Evolutionary conservation across 1,140 invertebrate genomes (phyloP).

Genomic region (Micrasema longulum): DNA sequence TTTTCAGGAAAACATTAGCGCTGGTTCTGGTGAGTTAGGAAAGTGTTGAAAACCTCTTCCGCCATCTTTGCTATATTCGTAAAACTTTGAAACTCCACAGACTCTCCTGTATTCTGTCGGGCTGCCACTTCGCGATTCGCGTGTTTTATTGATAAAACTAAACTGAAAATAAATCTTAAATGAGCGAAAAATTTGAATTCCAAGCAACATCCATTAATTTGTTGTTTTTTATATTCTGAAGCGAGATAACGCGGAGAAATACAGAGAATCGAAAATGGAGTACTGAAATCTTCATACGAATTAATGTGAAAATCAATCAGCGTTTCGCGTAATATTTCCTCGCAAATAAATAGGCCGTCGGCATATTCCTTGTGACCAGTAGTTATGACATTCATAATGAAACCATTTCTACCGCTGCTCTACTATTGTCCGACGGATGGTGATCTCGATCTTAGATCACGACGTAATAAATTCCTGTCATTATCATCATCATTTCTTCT

Average conservation of each 20-base stretch:
- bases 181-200: too few relatives aligned
- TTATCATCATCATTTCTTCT: background rate
- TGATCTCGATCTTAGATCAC: background rate
- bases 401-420: too few relatives aligned
- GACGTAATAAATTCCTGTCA: background rate
- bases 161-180: constrained; percentile 22
- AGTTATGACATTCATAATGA: background rate
- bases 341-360: background rate
- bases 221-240: too few relatives aligned
- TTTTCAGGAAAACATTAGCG: constrained; percentile 1
- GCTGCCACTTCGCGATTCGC: constrained; percentile 20
- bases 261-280: too few relatives aligned
- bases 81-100: constrained; percentile 1
- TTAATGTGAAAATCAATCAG: too few relatives aligned
- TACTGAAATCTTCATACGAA: too few relatives aligned
- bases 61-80: constrained; percentile 9
- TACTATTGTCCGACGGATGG: background rate
- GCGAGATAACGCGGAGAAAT: too few relatives aligned
- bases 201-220: too few relatives aligned
- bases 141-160: constrained; percentile 30
- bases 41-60: constrained; percentile 24
- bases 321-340: background rate
- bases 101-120: background rate
- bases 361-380: too few relatives aligned
- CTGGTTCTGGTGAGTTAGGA: constrained; percentile 6